A percentile compares a stretch with the other conserved stretches of the same genome.
Evolutionary conservation across 2,797 vertebrate genomes (phyloP).

Genomic region (Megalops cyprinoides): DNA sequence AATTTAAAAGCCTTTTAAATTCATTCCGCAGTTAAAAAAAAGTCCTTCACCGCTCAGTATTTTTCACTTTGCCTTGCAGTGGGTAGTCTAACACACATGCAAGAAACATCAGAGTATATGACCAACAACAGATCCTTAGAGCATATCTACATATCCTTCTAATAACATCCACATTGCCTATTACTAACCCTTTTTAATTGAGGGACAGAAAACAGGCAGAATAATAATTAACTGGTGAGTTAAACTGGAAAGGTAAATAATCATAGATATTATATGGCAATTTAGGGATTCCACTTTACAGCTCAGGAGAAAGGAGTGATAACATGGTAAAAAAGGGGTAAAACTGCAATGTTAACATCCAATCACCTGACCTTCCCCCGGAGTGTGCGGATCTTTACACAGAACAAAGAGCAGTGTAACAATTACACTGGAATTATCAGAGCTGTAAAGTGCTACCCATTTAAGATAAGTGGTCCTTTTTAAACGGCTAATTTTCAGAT

Average conservation of each 20-base stretch:
- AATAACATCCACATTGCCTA: neutral
- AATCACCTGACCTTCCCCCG: neutral
- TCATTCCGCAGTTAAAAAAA: neutral
- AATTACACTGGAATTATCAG: neutral
- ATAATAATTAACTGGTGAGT: too few relatives aligned
- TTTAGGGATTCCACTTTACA: neutral
- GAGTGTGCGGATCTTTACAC: too few relatives aligned
- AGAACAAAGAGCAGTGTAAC: neutral
- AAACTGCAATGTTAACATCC: neutral
- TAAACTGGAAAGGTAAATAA: too few relatives aligned
- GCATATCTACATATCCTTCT: too few relatives aligned
- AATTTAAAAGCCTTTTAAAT: neutral
- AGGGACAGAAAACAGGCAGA: neutral
- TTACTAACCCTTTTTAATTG: neutral
- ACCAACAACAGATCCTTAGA: too few relatives aligned
- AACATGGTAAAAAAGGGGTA: neutral
- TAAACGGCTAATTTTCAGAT: too few relatives aligned
- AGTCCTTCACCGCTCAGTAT: neutral
- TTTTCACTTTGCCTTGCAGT: too few relatives aligned
- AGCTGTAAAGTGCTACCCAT: neutral
- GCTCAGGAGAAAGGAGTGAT: neutral
- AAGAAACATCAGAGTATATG: too few relatives aligned
- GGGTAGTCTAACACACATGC: too few relatives aligned
- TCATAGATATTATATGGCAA: too few relatives aligned
- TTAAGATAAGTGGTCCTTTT: too few relatives aligned